phyloP scores from a whole-genome alignment of 1,140 invertebrate species.

The Cydia amplana region DNA sequence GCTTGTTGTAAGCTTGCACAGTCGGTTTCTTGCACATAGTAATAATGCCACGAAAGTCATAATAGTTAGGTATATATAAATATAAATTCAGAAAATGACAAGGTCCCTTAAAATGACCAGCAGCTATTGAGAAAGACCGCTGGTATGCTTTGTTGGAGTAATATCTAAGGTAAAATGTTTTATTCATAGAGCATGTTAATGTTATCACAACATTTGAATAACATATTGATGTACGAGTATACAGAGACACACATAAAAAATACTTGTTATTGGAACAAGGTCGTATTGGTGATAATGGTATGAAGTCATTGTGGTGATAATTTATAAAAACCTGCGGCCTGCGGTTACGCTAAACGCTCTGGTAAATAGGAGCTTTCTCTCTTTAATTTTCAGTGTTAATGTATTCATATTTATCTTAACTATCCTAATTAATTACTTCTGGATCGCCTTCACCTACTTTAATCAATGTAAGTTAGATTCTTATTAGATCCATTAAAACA shows the following conservation, averaged over 20 bases:
- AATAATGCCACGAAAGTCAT: background rate
- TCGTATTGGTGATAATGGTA: conserved; percentile 22
- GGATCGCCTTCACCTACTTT: background rate
- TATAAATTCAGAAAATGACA: background rate
- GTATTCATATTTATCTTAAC: background rate
- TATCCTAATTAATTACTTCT: background rate
- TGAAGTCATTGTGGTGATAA: conserved; percentile 28
- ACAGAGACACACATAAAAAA: background rate
- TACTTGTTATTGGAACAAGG: conserved; percentile 25
- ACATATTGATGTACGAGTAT: background rate
- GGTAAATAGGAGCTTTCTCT: conserved; percentile 26
- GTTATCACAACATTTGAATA: background rate
- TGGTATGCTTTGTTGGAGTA: background rate
- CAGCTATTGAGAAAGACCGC: background rate
- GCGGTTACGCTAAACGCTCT: conserved; percentile 26
- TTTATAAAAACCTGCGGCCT: conserved; percentile 26
- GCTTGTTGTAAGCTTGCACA: background rate
- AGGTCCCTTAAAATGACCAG: background rate
- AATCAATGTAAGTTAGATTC: background rate
- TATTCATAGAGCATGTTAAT: conserved; percentile 4
- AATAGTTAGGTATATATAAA: background rate
- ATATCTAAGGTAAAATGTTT: background rate
- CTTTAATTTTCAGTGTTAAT: conserved; percentile 11
- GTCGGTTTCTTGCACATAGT: background rate
- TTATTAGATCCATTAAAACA: background rate